Evolutionary conservation across 2,113 vertebrate species (phyloP), one percentile per base, ranked within the genome.

Genomic region (Peucedramus taeniatus): DNA sequence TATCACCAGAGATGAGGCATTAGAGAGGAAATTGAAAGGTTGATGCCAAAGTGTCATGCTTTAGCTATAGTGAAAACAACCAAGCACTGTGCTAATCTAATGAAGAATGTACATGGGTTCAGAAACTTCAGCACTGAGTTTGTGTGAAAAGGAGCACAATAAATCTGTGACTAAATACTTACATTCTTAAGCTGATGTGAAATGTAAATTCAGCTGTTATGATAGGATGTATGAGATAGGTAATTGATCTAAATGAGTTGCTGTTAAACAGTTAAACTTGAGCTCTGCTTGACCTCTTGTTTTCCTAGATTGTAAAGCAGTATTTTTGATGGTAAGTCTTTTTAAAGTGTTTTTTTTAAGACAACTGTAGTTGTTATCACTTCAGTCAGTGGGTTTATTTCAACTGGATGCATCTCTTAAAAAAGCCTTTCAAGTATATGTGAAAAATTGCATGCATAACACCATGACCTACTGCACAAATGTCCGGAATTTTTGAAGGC

Each of bases 231-330:
- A 7, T 33, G 39, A 78, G 44, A n/a, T 16, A 18, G 3, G 7
- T 49, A 59, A 30, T 14, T 56, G 22, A 35, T 42, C 7, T 63
- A 35, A 56, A 27, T 44, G 30, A 33, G 39, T 81, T 74, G 51
- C 26, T 71, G 12, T 59, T 57, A 23, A 83, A 27, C 15, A 35
- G 42, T 65, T 83, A 37, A 89, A 81, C 56, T 20, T 35, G 60
- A 71, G 27, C 26, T 31, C 59, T 89, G 8, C 24, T 8, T 22
- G 11, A 26, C 9, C 30, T 24, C 59, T 11, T 0, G 0, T 70
- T 13, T 72, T 84, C 56, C 64, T 79, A n/a, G 31, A 9, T 40
- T 57, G 45, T 60, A 60, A 72, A 76, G 60, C n/a, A 39, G 31
- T 53, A 85, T 18, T 4, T 59, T 78, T 60, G 64, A 33, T 61